Evolutionary conservation across 2,888 invertebrate species (phyloP), one percentile per base, ranked within the genome.

Genomic region (Platycheirus albimanus): DNA sequence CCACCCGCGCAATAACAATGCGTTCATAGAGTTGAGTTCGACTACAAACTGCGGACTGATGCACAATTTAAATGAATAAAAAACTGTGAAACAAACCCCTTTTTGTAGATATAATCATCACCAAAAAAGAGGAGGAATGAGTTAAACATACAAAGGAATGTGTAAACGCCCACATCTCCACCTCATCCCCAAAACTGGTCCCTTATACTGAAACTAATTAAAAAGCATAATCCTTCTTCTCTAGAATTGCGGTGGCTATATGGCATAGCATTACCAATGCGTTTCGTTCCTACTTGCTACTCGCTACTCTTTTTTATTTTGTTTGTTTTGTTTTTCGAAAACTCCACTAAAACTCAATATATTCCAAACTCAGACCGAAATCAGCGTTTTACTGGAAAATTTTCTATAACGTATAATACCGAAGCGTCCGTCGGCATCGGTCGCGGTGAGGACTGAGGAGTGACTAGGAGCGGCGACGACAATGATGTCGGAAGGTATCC

Each of bases 201-300:
- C 67, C 51, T 56, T n/a, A n/a, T n/a, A 61, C 64, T 41, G 45
- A 58, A 71, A 77, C 81, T 81, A 71, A 81, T 81, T 81, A 77
- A 81, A 77, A 81, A 67, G 67, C 77, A 77, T 61, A 81, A 81
- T 81, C 81, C 77, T 63, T 61, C 52, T 79, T 67, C 66, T 51
- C 52, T 20, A 13, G 38, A 51, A 3, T 11, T 8, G 13, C 1
- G 2, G 24, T 0, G 13, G 7, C 2, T 8, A 24, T 24, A 41
- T 10, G 54, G 36, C n/a, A 3, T 36, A 20, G 24, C 17, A 61
- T 58, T 56, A 58, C 38, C 15, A 19, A n/a, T 47, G 56, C 15
- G 69, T 49, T 56, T 54, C 13, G 5, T 11, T 56, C n/a, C 20
- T 20, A 7, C 38, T 38, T 20, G n/a, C n/a, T n/a, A n/a, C n/a